Conservation (phyloP, 2,888 invertebrate species). For the Drosophila infuscata region DNA sequence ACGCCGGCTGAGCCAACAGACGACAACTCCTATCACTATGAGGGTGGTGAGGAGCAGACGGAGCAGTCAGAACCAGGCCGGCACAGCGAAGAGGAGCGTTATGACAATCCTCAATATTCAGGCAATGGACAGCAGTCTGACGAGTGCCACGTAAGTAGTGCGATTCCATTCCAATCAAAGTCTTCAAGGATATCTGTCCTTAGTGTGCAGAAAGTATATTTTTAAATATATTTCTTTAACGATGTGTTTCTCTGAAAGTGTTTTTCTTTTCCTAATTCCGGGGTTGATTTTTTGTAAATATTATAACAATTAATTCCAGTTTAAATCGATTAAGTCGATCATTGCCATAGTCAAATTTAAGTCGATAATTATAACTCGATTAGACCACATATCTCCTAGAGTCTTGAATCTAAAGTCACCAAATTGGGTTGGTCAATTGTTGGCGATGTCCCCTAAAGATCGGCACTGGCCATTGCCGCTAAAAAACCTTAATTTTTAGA, state of each 20-base stretch:
- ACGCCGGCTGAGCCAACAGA: conserved; percentile 41
- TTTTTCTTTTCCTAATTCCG: background rate
- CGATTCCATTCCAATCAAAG: background rate
- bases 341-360: background rate
- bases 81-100: conserved; percentile 6
- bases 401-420: background rate
- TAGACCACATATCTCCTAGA: background rate
- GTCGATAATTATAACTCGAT: background rate
- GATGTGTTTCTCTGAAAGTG: no score
- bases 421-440: background rate
- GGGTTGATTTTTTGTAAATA: background rate
- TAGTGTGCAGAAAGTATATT: no score
- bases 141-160: conserved; percentile 70
- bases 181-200: background rate
- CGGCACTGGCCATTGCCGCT: no score
- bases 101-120: conserved; percentile 38
- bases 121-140: conserved; percentile 57
- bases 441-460: background rate
- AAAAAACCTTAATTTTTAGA: background rate
- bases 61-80: background rate
- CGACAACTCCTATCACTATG: conserved; percentile 7
- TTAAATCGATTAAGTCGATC: background rate
- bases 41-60: background rate
- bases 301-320: background rate
- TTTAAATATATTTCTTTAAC: no score